Evolutionary conservation across 2,797 vertebrate species (phyloP), one percentile per base, ranked within the genome.

Genomic region (Chaenodraco wilsoni): DNA sequence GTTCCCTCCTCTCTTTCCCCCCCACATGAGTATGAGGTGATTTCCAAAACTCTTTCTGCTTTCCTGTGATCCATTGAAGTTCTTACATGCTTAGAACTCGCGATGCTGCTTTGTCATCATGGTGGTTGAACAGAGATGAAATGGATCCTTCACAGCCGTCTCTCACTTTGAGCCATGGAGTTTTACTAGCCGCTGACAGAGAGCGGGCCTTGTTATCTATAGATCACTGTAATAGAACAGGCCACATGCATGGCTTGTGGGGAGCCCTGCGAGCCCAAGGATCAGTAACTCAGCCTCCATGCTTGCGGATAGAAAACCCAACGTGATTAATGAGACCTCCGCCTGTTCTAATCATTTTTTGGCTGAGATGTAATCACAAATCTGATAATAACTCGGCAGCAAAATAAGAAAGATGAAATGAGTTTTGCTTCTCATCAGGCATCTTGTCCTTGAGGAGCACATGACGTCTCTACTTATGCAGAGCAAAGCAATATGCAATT

Each of bases 341-440:
- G 90, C 84, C 82, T 89, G 90, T 92, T 91, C 83, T 90, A 91
- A 93, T 93, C 88, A 87, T 90, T 91, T 90, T 88, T 84, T 81
- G 83, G 77, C 81, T 68, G 70, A 87, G 87, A 91, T 92, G 90
- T 92, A 92, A 93, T 94, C 91, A 92, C 80, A 89, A 84, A 89
- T 91, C 87, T 87, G 90, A 92, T 93, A 87, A 89, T 90, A 91
- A 90, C 85, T 91, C 88, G 74, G 79, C 84, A 84, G 88, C 83
- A 78, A 89, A 91, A 92, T 79, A 85, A 82, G 74, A 89, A 76
- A 85, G 87, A 89, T 78, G 85, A 90, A 93, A 92, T 91, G 70
- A 90, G 88, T 88, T 91, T 92, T 84, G 71, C 76, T 72, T 84
- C 85, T 91, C 85, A 82, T 91, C 89, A 82, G 76, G 77, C 76